Conservation (phyloP, 2,113 vertebrate species). For the Planiliza haematocheilus region DNA sequence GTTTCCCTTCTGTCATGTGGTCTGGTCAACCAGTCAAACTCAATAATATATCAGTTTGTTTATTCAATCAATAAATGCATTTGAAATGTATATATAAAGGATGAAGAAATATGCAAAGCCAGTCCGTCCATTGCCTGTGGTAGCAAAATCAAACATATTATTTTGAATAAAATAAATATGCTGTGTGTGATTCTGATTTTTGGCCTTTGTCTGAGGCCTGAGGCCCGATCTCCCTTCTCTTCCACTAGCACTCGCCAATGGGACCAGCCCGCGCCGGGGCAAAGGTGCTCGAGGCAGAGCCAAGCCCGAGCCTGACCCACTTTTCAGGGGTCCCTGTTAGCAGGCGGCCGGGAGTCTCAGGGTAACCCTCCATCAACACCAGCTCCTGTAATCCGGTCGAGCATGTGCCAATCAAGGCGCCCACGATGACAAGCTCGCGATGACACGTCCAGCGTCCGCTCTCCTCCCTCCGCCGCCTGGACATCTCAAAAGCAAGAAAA, state of each 20-base stretch:
- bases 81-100: constrained; percentile 6
- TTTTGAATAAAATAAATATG: neutral
- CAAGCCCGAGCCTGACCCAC: constrained; percentile 73
- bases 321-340: constrained; percentile 66
- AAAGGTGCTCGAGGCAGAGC: constrained; percentile 56
- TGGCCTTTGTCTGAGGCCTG: constrained; percentile 54
- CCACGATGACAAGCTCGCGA: constrained; percentile 72
- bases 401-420: constrained; percentile 79
- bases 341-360: constrained; percentile 59
- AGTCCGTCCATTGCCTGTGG: neutral
- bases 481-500: constrained; percentile 72
- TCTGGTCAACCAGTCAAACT: no score
- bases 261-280: constrained; percentile 48
- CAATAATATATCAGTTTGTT: neutral
- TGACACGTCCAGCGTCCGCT: constrained; percentile 72
- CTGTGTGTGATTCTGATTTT: constrained; percentile 2
- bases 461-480: constrained; percentile 62
- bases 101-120: neutral
- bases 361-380: constrained; percentile 75
- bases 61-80: neutral
- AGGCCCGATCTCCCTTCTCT: constrained; percentile 56
- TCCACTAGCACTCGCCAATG: constrained; percentile 41
- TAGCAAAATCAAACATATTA: neutral
- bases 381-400: constrained; percentile 72
- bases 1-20: no score